A percentile compares a stretch with the other conserved stretches of the same genome.
Conservation (phyloP, 2,888 invertebrate species). For the Bimastos eiseni region DNA sequence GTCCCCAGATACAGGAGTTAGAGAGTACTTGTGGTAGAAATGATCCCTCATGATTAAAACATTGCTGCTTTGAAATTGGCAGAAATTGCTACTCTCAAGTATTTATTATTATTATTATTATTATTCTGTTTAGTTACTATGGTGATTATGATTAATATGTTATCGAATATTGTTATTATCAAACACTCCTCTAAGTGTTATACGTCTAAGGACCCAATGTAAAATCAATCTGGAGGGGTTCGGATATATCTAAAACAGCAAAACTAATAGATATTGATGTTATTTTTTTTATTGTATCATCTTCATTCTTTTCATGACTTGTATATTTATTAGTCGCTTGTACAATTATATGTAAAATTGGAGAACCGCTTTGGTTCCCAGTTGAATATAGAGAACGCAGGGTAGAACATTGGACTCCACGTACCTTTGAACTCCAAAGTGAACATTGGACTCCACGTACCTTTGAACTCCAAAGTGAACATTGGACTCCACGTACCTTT, state of each 20-base stretch:
- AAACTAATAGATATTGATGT: too few relatives aligned
- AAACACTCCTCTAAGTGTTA: background rate
- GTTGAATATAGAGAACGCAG: background rate
- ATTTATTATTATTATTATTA: too few relatives aligned
- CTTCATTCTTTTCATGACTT: background rate
- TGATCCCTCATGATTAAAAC: too few relatives aligned
- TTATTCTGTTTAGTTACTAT: background rate
- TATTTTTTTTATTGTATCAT: too few relatives aligned
- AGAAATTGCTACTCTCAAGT: background rate
- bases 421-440: background rate
- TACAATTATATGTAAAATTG: conserved; percentile 4
- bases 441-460: background rate
- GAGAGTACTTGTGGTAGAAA: too few relatives aligned
- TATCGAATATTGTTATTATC: background rate
- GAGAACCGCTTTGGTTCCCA: background rate
- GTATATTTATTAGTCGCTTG: background rate
- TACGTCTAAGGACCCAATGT: background rate
- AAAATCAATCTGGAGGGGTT: too few relatives aligned
- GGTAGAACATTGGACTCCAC: background rate
- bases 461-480: background rate
- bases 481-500: background rate
- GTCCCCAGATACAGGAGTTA: too few relatives aligned
- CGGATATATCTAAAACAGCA: too few relatives aligned
- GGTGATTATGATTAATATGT: background rate
- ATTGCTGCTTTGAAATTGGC: background rate